phyloP scores from a whole-genome alignment of 2,797 vertebrate species.

The Sebastes alutus region DNA sequence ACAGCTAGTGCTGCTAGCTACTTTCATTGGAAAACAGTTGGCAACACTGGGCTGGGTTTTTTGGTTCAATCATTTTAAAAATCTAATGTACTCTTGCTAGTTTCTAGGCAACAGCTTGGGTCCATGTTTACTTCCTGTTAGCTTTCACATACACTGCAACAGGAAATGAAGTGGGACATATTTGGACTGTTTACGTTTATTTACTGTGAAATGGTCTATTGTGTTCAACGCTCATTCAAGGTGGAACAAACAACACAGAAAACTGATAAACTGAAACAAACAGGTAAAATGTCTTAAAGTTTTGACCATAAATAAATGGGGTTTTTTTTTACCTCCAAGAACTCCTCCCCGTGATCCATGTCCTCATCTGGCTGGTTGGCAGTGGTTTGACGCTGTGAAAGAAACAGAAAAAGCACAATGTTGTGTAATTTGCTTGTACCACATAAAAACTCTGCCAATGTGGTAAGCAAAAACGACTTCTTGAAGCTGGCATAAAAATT shows the following conservation, averaged over 20 bases:
- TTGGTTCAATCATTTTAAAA: no score
- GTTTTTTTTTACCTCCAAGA: constrained; percentile 70
- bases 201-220: not conserved
- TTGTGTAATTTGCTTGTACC: not conserved
- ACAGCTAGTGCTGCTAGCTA: no score
- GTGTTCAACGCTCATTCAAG: not conserved
- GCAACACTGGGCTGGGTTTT: no score
- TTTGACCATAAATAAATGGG: not conserved
- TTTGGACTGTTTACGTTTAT: no score
- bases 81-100: no score
- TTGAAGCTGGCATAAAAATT: not conserved
- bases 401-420: not conserved
- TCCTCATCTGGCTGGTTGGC: constrained; percentile 25
- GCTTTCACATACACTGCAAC: no score
- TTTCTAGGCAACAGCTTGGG: no score
- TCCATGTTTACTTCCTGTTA: no score
- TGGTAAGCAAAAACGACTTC: not conserved
- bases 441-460: not conserved
- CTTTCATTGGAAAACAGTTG: no score
- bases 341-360: constrained; percentile 49
- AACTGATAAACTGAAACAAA: not conserved
- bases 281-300: not conserved
- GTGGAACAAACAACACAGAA: not conserved
- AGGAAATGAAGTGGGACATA: no score
- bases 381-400: constrained; percentile 42